Evolutionary conservation across 2,113 vertebrate species (phyloP).

Genomic region (Axis porcinus): DNA sequence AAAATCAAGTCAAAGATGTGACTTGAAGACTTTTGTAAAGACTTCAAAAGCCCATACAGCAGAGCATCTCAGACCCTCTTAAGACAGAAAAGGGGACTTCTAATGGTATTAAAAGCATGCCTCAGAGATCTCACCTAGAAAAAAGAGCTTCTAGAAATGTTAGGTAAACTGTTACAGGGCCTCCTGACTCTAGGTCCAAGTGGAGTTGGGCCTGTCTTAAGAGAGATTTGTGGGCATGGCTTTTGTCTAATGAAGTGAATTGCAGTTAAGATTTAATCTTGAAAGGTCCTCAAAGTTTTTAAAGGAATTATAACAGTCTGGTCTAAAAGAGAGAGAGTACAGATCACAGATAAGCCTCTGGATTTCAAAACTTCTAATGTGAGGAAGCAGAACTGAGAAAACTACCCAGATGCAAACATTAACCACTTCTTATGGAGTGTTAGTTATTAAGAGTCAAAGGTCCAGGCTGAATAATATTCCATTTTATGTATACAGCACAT

Average conservation of each 20-base stretch:
- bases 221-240: not conserved
- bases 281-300: not conserved
- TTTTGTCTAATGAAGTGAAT: not conserved
- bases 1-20: not conserved
- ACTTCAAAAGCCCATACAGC: not conserved
- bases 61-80: not conserved
- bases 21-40: not conserved
- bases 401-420: not conserved
- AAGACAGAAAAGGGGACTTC: not conserved
- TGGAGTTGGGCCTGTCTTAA: not conserved
- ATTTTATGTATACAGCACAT: not conserved
- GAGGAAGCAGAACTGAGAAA: not conserved
- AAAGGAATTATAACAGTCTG: not conserved
- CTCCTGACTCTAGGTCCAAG: not conserved
- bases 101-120: not conserved
- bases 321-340: not conserved
- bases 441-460: not conserved
- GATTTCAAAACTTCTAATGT: not conserved
- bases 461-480: not conserved
- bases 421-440: not conserved
- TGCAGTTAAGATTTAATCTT: not conserved
- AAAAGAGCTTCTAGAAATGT: not conserved
- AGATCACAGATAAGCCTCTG: not conserved
- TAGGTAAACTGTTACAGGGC: not conserved
- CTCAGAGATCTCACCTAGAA: not conserved